phyloP scores from a whole-genome alignment of 2,888 invertebrate species.

The Aspidiotus destructor region DNA sequence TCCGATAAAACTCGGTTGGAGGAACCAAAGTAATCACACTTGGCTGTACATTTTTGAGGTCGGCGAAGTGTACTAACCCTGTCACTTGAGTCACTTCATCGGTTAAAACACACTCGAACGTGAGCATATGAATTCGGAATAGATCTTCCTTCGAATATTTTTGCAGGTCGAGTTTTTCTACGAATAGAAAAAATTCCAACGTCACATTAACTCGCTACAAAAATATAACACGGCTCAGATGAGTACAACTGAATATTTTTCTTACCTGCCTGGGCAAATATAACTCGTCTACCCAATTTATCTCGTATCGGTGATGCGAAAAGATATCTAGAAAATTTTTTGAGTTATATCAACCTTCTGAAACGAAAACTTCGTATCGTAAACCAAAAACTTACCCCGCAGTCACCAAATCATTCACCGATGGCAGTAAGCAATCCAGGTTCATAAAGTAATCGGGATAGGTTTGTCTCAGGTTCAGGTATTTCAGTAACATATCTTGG shows the following conservation, averaged over 20 bases:
- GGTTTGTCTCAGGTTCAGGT: slow-evolving; percentile 63
- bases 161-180: slow-evolving; percentile 68
- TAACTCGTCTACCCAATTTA: slow-evolving; percentile 59
- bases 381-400: slow-evolving; percentile 42
- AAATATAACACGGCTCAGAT: neutral
- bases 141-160: slow-evolving; percentile 67
- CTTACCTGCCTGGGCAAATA: slow-evolving; percentile 66
- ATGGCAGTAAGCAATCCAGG: slow-evolving; percentile 59
- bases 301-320: slow-evolving; percentile 71
- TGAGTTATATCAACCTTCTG: slow-evolving; percentile 45
- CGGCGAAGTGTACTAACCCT: slow-evolving; percentile 68
- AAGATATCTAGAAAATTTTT: slow-evolving; percentile 51
- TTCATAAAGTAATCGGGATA: slow-evolving; percentile 62
- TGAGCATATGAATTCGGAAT: slow-evolving; percentile 64
- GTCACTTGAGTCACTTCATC: slow-evolving; percentile 70
- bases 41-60: slow-evolving; percentile 63
- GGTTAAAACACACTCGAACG: slow-evolving; percentile 69
- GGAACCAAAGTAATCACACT: slow-evolving; percentile 67
- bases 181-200: slow-evolving; percentile 13
- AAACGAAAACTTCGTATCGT: too few species aligned
- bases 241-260: neutral
- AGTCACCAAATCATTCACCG: slow-evolving; percentile 60
- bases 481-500: slow-evolving; percentile 65
- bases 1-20: slow-evolving; percentile 60
- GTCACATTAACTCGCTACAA: neutral